Evolutionary conservation across 1,140 invertebrate genomes (phyloP).

Genomic region (Drosophila takahashii): DNA sequence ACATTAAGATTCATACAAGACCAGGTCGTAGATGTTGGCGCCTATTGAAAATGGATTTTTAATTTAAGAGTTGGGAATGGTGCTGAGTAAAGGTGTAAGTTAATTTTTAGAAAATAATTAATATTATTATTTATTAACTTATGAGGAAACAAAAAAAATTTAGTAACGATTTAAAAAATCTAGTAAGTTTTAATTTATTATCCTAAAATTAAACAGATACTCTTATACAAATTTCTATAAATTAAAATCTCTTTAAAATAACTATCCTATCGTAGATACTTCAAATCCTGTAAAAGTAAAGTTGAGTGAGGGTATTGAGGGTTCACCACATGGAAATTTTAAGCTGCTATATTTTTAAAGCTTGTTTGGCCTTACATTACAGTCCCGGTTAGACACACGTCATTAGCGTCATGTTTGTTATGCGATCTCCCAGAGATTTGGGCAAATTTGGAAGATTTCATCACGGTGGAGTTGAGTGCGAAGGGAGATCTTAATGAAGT

Average conservation of each 20-base stretch:
- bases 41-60: not conserved
- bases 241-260: too few species aligned
- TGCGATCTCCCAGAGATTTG: constrained; percentile 69
- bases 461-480: constrained; percentile 28
- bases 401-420: constrained; percentile 76
- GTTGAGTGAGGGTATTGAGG: constrained; percentile 3
- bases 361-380: constrained; percentile 40
- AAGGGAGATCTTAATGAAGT: constrained; percentile 61
- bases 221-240: too few species aligned
- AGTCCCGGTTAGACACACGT: constrained; percentile 47
- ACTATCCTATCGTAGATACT: too few species aligned
- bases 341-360: constrained; percentile 6
- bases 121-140: too few species aligned
- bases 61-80: not conserved
- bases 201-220: too few species aligned
- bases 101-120: too few species aligned
- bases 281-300: too few species aligned
- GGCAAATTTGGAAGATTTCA: constrained; percentile 60
- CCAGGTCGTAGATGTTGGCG: not conserved
- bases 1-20: constrained; percentile 17
- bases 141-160: too few species aligned
- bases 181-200: too few species aligned
- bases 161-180: too few species aligned
- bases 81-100: not conserved
- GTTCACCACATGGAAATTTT: not conserved